These are phyloP conservation scores for Tinea trinotella DNA, from an alignment of 2,888 invertebrate species.

Conservation along the genomic window DNA sequence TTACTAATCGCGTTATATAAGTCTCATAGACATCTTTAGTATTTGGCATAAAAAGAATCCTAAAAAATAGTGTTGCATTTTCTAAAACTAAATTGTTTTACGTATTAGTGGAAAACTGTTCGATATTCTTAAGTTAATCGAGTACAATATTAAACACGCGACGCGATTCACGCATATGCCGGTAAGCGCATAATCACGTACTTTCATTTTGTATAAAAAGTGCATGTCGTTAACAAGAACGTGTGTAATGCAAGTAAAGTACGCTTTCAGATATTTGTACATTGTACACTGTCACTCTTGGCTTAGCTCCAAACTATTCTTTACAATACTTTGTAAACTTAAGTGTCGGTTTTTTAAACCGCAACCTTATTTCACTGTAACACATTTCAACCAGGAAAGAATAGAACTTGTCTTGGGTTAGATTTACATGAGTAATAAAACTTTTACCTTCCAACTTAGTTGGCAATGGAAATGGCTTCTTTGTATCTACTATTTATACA, in stretches of 20 bases:
- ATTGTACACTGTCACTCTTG: slow-evolving; percentile 3
- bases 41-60: too few species aligned
- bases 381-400: too few species aligned
- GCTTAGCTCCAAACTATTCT: neutral
- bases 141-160: slow-evolving; percentile 28
- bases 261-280: slow-evolving; percentile 16
- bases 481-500: too few species aligned
- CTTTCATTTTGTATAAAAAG: slow-evolving; percentile 28
- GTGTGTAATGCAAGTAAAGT: neutral
- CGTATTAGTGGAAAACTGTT: slow-evolving; percentile 33
- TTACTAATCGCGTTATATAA: too few species aligned
- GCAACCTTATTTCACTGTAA: too few species aligned
- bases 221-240: slow-evolving; percentile 9
- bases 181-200: slow-evolving; percentile 27
- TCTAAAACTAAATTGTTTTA: neutral
- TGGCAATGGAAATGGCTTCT: too few species aligned
- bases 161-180: slow-evolving; percentile 24
- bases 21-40: too few species aligned
- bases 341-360: too few species aligned
- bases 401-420: too few species aligned
- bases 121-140: slow-evolving; percentile 29
- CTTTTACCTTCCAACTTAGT: too few species aligned
- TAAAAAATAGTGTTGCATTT: neutral
- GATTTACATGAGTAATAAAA: too few species aligned
- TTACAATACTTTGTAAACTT: too few species aligned